Conservation (phyloP, 92 coral and sea anemone species). For the Phenganax stokvisi region DNA sequence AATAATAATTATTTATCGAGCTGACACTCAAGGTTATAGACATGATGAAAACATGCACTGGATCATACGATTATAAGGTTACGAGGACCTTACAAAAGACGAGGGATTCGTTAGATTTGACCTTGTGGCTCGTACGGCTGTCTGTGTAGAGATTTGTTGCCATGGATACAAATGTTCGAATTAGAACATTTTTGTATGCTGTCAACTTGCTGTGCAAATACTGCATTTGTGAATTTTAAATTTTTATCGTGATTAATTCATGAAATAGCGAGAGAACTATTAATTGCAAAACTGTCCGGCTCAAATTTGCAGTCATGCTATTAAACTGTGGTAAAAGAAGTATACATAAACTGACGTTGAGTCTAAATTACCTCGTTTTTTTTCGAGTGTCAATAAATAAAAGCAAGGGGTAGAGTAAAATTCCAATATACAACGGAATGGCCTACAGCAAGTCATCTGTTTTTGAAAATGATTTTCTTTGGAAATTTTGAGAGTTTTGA, state of each 20-base stretch:
- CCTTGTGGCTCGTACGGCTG: constrained; percentile 2
- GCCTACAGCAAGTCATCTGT: no score
- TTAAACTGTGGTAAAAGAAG: no score
- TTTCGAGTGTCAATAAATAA: no score
- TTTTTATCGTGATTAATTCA: not conserved
- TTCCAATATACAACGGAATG: no score
- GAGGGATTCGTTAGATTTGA: constrained; percentile 28
- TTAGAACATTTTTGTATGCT: not conserved
- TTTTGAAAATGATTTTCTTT: no score
- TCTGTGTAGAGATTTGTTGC: constrained; percentile 20
- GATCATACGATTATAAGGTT: constrained; percentile 36
- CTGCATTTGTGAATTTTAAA: not conserved
- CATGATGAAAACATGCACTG: not conserved
- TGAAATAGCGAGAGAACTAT: no score
- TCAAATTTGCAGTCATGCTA: no score
- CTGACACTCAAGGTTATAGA: not conserved
- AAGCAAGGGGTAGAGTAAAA: no score
- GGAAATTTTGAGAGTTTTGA: no score
- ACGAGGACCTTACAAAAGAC: not conserved
- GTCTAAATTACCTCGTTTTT: no score
- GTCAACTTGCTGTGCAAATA: not conserved
- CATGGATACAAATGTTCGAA: constrained; percentile 15
- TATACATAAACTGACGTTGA: no score
- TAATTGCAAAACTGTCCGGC: no score
- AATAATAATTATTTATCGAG: not conserved